These are phyloP conservation scores for Trematocara stigmaticum DNA, from an alignment of 2,113 vertebrate species.

Conservation along the genomic window DNA sequence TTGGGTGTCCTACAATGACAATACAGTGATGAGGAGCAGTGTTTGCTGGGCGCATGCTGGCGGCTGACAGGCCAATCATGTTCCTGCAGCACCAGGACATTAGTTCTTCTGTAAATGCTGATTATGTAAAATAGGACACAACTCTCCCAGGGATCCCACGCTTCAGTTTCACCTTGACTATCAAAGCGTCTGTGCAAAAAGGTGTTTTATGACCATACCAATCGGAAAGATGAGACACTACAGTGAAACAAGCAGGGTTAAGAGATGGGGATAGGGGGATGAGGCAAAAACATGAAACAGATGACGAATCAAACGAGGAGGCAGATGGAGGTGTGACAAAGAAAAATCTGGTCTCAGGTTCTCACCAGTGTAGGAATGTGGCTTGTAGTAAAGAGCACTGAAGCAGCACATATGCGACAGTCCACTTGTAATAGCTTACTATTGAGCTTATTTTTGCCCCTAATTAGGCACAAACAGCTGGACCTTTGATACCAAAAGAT, in stretches of 20 bases:
- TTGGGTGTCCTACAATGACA: background rate
- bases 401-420: background rate
- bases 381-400: background rate
- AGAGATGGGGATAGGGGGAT: background rate
- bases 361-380: background rate
- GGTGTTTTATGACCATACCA: slow-evolving; percentile 37
- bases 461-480: background rate
- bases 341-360: background rate
- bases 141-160: slow-evolving; percentile 6
- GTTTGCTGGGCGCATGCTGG: background rate
- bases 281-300: background rate
- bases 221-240: slow-evolving; percentile 14
- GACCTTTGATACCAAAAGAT: background rate
- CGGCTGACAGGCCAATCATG: slow-evolving; percentile 50
- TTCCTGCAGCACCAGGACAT: slow-evolving; percentile 27
- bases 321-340: background rate
- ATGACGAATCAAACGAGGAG: slow-evolving; percentile 11
- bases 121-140: slow-evolving; percentile 48
- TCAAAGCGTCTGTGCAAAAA: slow-evolving; percentile 38
- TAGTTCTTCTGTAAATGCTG: slow-evolving; percentile 52
- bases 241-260: background rate
- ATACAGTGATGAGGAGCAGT: background rate
- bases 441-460: background rate
- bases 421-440: background rate
- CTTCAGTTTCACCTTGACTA: slow-evolving; percentile 58